These are phyloP conservation scores for Dione vanillae DNA, from an alignment of 2,888 invertebrate genomes.

Conservation along the genomic window DNA sequence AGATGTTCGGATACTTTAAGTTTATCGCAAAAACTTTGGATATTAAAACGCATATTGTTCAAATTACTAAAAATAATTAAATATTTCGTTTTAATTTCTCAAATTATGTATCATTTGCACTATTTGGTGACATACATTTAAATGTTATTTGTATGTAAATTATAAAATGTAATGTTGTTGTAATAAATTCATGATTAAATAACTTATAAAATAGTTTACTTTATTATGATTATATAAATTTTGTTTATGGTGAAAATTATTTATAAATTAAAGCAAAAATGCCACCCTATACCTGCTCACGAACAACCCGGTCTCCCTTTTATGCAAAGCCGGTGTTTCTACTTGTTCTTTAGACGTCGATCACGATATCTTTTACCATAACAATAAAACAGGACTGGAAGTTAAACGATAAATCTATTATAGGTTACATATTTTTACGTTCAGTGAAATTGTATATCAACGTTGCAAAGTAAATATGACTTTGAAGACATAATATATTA, in stretches of 20 bases:
- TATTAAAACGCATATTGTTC: neutral
- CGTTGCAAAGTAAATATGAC: neutral
- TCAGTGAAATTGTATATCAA: neutral
- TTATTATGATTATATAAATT: neutral
- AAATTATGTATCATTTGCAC: neutral
- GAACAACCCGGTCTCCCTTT: conserved; percentile 51
- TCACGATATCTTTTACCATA: conserved; percentile 66
- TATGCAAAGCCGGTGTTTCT: conserved; percentile 58
- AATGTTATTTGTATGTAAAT: neutral
- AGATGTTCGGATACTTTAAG: conserved; percentile 32
- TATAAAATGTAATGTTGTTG: neutral
- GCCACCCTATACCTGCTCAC: conserved; percentile 19
- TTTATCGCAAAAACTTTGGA: conserved; percentile 16
- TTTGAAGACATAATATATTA: neutral
- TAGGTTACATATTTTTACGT: neutral
- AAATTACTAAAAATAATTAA: neutral
- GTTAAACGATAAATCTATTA: conserved; percentile 22
- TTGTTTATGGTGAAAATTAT: neutral
- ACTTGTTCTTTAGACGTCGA: conserved; percentile 75
- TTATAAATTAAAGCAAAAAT: neutral
- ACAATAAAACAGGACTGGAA: conserved; percentile 45
- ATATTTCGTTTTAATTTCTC: neutral
- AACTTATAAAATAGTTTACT: neutral
- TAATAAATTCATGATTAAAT: neutral
- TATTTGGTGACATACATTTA: neutral